Conservation (phyloP, 2,888 invertebrate species). For the Apomyelois bistriatella region DNA sequence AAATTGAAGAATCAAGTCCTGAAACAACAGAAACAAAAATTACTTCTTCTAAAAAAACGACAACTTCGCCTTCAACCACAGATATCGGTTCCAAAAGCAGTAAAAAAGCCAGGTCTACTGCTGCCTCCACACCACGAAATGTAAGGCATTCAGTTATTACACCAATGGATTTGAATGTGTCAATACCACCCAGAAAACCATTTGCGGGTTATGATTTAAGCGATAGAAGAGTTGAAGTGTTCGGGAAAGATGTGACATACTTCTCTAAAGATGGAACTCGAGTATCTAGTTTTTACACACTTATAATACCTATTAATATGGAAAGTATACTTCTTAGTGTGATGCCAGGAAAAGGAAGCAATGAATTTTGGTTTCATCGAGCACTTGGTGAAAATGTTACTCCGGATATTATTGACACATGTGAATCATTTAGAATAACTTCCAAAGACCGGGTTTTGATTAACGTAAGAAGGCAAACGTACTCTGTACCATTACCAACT, state of each 20-base stretch:
- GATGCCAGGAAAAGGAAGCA: constrained; percentile 50
- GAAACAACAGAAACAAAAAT: constrained; percentile 26
- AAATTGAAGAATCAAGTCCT: constrained; percentile 29
- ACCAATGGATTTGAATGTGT: constrained; percentile 19
- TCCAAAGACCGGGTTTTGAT: constrained; percentile 56
- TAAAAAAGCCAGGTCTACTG: constrained; percentile 42
- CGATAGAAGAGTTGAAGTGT: constrained; percentile 63
- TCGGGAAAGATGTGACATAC: constrained; percentile 61
- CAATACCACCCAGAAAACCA: constrained; percentile 36
- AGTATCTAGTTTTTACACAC: constrained; percentile 48
- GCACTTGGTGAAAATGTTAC: constrained; percentile 44
- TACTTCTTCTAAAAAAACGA: constrained; percentile 31
- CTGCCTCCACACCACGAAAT: constrained; percentile 33
- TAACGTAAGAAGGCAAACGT: constrained; percentile 54
- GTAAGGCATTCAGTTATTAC: constrained; percentile 27
- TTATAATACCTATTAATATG: constrained; percentile 58
- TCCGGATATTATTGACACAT: constrained; percentile 35
- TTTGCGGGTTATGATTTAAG: constrained; percentile 65
- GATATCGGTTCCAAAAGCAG: constrained; percentile 42
- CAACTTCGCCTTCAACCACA: constrained; percentile 30
- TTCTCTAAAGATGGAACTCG: constrained; percentile 65
- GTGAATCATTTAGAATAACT: constrained; percentile 61
- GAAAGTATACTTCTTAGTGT: constrained; percentile 57
- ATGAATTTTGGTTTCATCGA: constrained; percentile 63
- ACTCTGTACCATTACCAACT: constrained; percentile 29